Percentiles rank a stretch among this genome's conserved stretches.
phyloP scores from a whole-genome alignment of 2,797 vertebrate species.

The Oreonectes daqikongensis region DNA sequence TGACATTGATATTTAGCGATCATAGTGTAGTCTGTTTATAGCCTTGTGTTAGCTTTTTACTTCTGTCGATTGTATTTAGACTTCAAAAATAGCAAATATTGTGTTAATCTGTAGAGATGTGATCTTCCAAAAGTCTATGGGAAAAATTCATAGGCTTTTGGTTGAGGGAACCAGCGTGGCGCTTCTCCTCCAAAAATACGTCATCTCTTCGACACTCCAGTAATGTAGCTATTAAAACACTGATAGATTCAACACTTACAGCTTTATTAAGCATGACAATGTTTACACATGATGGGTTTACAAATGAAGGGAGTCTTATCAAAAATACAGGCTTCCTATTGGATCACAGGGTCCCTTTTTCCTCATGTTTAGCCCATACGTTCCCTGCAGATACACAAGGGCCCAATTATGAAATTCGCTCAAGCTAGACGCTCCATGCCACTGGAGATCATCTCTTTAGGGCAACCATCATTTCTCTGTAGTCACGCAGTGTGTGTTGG shows the following conservation, averaged over 20 bases:
- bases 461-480: constrained; percentile 37
- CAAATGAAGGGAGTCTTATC: background rate
- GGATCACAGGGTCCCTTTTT: background rate
- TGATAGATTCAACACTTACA: background rate
- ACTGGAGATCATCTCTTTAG: constrained; percentile 28
- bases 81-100: too few species aligned
- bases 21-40: too few species aligned
- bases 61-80: too few species aligned
- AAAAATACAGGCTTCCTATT: background rate
- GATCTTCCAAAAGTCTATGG: too few species aligned
- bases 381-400: constrained; percentile 28
- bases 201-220: too few species aligned
- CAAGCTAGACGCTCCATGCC: constrained; percentile 38
- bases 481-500: constrained; percentile 17
- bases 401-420: constrained; percentile 50
- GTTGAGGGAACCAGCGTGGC: too few species aligned
- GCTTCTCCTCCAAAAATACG: too few species aligned
- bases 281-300: background rate
- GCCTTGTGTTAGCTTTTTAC: too few species aligned
- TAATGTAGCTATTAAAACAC: background rate
- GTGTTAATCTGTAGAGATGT: too few species aligned
- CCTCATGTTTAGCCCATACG: constrained; percentile 7
- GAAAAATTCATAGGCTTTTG: too few species aligned
- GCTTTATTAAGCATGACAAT: background rate
- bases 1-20: too few species aligned